Evolutionary conservation across 2,797 vertebrate species (phyloP), one percentile per base, ranked within the genome.

Genomic region (Nothura maculosa): DNA sequence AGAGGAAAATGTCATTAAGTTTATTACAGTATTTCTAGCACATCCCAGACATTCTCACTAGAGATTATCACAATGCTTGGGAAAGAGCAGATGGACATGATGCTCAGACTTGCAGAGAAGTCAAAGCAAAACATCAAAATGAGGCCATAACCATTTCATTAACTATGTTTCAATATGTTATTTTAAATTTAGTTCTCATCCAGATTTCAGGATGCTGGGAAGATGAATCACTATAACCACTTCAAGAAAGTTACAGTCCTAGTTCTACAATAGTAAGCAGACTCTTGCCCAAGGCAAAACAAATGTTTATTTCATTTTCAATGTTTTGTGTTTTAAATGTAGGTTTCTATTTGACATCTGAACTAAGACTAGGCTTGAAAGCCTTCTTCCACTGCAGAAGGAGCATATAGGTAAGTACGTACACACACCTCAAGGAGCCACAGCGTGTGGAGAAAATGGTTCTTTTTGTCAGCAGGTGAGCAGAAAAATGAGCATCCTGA

Each of bases 11-110:
- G 38, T 20, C 36, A 28, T 68, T 55, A 70, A 27, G n/a, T 72
- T 82, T 77, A 43, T 50, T 67, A 21, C 9, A 42, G 19, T 38
- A 12, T 30, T 77, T 75, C 30, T 11, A 72, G 17, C 20, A 36
- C 0, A 0, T 42, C 12, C 30, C 11, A n/a, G 27, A 70, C 1
- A 7, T 30, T 63, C 61, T 83, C 58, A 42, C 0, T 0, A 42
- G 83, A 48, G 48, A 13, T 5, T 12, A 36, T 47, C 58, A 82
- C 45, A 58, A 20, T 17, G 61, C n/a, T 38, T 62, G 34, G 47
- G 54, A 84, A 25, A 52, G 20, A 76, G 45, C 57, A 70, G 27
- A 78, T 3, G 20, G 69, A 64, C 2, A 1, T 14, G 36, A 38
- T 16, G 52, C 57, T 58, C 2, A 2, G 25, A 69, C 47, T 40